Percentiles rank a stretch among this genome's conserved stretches.
Evolutionary conservation across 1,140 invertebrate species (phyloP).

Genomic region (Drosophila pallidifrons): DNA sequence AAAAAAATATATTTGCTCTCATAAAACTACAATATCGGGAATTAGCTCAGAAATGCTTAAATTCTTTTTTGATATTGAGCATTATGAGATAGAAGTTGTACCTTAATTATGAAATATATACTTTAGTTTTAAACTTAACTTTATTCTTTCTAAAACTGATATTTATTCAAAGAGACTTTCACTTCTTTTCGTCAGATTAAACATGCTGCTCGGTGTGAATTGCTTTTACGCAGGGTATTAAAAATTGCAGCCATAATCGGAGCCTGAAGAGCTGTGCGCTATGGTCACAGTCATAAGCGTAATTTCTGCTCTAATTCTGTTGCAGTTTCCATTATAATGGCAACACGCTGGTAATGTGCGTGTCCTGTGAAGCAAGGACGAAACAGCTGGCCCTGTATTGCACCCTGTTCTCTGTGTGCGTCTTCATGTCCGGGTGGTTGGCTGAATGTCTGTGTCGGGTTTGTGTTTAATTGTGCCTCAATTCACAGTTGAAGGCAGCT

Average conservation of each 20-base stretch:
- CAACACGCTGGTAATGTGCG: constrained; percentile 42
- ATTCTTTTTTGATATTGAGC: no score
- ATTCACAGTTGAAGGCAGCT: constrained; percentile 34
- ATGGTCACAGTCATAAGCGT: constrained; percentile 52
- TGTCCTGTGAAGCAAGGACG: constrained; percentile 18
- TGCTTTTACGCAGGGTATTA: constrained; percentile 20
- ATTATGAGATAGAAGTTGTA: no score
- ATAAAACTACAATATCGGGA: no score
- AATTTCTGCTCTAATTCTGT: constrained; percentile 68
- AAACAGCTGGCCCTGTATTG: constrained; percentile 8
- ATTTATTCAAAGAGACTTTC: no score
- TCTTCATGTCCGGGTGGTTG: background rate
- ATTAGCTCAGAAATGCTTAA: no score
- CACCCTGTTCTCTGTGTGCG: constrained; percentile 1
- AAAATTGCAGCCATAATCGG: constrained; percentile 13
- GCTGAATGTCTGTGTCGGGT: background rate
- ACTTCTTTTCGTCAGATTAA: no score
- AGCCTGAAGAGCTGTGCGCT: constrained; percentile 20
- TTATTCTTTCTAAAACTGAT: no score
- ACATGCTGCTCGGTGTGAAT: background rate
- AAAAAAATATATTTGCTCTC: no score
- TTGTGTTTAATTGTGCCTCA: constrained; percentile 43
- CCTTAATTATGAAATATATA: no score
- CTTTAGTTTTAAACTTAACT: no score
- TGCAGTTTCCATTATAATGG: constrained; percentile 48